Base-by-base conservation (phyloP, 2,888 invertebrate species). In the Mimas tiliae region DNA sequence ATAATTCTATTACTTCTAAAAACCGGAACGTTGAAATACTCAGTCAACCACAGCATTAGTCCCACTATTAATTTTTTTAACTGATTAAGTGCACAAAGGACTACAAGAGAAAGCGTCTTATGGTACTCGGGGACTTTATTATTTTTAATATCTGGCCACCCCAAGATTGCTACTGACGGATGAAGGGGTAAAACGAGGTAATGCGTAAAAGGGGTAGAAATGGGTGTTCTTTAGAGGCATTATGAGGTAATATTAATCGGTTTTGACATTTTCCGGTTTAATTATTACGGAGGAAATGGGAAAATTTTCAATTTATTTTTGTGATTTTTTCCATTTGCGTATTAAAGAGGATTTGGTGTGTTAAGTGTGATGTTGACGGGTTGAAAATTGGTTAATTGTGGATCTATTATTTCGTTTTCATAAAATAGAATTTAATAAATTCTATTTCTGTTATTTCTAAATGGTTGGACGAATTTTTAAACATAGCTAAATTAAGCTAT, bases 61-160 rank as follows among this genome's bases (percentile, higher is more conserved):
- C 71, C 75, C 77, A 80, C 85, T 91, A 93, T 93, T 93, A 93
- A 91, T 91, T 92, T 91, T 93, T 91, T 92, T 87, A 89, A 83
- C 90, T 91, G 91, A 92, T 93, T 92, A 92, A 92, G 90, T 89
- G 81, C 86, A 84, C 82, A 86, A 87, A 88, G 80, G 85, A 81
- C 80, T 81, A 78, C 77, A 71, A 64, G 78, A 64, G 78, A 79
- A 78, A 83, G 80, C 78, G 83, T 81, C 82, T 80, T 80, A 81
- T 80, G 82, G 84, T 78, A 80, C 86, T 84, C 80, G 71, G 70
- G 82, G 85, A 82, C 78, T 76, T 80, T 83, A 88, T 88, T 89
- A 88, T 89, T 91, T 92, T 92, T 91, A 92, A 93, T 92, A 91
- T 87, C 84, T 80, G 85, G 80, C 81, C 75, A 73, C 71, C 72